Evolutionary conservation across 2,113 vertebrate genomes (phyloP), one percentile per base, ranked within the genome.

Genomic region (Petrocephalus microphthalmus): DNA sequence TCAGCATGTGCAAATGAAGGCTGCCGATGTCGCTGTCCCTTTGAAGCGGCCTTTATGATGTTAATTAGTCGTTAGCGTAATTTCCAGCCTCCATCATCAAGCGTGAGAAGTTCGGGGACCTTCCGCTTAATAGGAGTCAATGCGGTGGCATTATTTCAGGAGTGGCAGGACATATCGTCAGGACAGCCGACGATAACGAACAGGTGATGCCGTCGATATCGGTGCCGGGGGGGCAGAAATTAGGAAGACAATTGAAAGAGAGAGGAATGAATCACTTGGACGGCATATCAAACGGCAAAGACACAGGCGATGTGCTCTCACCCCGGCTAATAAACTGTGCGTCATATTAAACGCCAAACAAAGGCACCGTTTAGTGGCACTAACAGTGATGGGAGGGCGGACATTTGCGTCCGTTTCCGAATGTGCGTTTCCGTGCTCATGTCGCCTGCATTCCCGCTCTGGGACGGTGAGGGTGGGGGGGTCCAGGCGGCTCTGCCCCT

Each of bases 41-140:
- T 92, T 94, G 93, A 94, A 92, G 89, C 54, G 84, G 90, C 92
- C 95, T 96, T 96, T 95, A 95, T 96, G 95, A 96, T 96, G 95
- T 94, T 96, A 96, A 96, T 96, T 94, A 95, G 93, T 94, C 94
- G 94, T 94, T 94, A 92, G 94, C 93, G 93, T 94, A 91, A 94
- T 95, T 95, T 89, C 92, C 94, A 92, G 93, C 92, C 92, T 89
- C 93, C 91, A 91, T 93, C 93, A 93, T 94, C 93, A 92, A 92
- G 92, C 93, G 90, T 93, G 93, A 94, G 94, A 93, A 95, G 94
- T 94, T 95, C 94, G 95, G 89, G 93, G 94, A 95, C 94, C 94
- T 89, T 92, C 94, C 93, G 93, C 94, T 95, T 93, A 92, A 92
- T 88, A 89, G 56, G 92, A 94, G 95, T 94, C 94, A 92, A 91